Evolutionary conservation across 2,888 invertebrate species (phyloP), one percentile per base, ranked within the genome.

Genomic region (Iphiclides podalirius): DNA sequence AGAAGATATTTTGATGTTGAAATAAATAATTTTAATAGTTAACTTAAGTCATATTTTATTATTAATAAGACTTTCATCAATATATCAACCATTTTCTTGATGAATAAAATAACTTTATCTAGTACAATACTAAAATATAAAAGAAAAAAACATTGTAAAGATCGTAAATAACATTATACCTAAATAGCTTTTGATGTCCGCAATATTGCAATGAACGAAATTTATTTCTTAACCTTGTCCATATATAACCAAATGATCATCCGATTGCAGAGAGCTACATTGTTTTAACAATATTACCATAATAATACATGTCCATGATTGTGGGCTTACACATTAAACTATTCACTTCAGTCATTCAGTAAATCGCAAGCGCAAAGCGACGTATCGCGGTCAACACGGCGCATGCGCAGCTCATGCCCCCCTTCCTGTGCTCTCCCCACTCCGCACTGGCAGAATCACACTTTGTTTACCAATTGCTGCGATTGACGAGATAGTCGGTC

Each of bases 331-430:
- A 49, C 33, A 31, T 51, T 41, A 43, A 45, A 11, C 43, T 37
- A 46, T 41, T 51, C 52, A 55, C 20, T n/a, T n/a, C n/a, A n/a
- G n/a, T n/a, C n/a, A n/a, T n/a, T n/a, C n/a, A n/a, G 26, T 26
- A 7, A 31, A 94, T 95, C 65, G 96, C 96, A 62, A 94, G 96
- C 60, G 96, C 96, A 66, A 94, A 81, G 94, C 94, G 58, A 66
- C 60, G 63, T 69, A 64, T 72, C 66, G 85, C 65, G 86, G 91
- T 93, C 67, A 91, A 93, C 64, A 94, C 95, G 55, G 95, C 96
- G 72, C 91, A 96, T 75, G 80, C 75, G 82, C 96, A 95, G 66
- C 95, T 90, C 95, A 95, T 56, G 93, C 95, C 66, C 95, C 89
- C 20, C 95, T 95, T 73, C 75, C 71, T 72, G 74, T 68, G 53